Evolutionary conservation across 2,888 invertebrate genomes (phyloP), one percentile per base, ranked within the genome.

Genomic region (Candidula unifasciata): DNA sequence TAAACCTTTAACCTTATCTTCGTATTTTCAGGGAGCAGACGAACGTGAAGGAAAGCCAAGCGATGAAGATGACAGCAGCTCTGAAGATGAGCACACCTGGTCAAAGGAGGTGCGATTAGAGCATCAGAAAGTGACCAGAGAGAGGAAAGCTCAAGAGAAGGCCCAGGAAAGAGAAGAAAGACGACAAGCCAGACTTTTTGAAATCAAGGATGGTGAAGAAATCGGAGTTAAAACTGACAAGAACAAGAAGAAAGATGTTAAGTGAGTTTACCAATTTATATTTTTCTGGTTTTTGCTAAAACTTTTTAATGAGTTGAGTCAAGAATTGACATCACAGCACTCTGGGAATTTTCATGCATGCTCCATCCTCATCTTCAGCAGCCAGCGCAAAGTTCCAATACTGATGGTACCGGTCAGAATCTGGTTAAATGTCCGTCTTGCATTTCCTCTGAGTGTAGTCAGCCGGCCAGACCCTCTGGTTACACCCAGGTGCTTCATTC

Each of bases 31-130:
- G 88, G 84, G 86, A 64, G 85, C 73, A 44, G 87, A 89, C 35
- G 90, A 89, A 68, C 86, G 78, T 10, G 89, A 88, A 60, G 89
- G 88, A 1, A 86, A 88, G 71, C 85, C 86, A 10, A 89, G 90
- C 85, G 89, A 90, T 66, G 91, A 90, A 16, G 89, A 85, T 18
- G 83, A 80, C 33, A 83, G 80, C 79, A 90, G 90, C 74, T 90
- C 90, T 1, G 97, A 97, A 89, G 97, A 97, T 92, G 97, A 97
- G 82, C 95, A 96, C 86, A 95, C 95, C 8, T 97, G 96, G 96
- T 95, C 89, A 21, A 82, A 82, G n/a, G 88, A 89, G 16, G 87
- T 88, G 35, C 88, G 87, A 0, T 96, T 96, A 91, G 96, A 96
- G 91, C 96, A 96, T 91, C 95, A 95, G 90, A 94, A 95, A n/a